These are phyloP conservation scores for Labia minor DNA, from an alignment of 2,888 invertebrate species.

Conservation along the genomic window DNA sequence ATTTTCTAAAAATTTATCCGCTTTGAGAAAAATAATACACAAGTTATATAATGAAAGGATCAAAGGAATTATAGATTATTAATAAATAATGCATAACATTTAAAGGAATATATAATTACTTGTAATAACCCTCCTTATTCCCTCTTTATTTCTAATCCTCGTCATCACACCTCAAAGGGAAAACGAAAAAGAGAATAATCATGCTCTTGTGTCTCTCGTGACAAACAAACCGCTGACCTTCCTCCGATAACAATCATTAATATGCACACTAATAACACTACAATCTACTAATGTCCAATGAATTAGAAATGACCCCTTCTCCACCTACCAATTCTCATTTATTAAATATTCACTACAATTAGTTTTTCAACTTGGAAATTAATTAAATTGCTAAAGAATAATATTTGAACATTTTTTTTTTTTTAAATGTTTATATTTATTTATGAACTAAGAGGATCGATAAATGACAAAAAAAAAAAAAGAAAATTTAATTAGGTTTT, in stretches of 20 bases:
- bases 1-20: no score
- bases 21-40: no score
- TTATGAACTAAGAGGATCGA: not conserved
- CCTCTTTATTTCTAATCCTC: no score
- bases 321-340: not conserved
- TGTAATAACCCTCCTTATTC: no score
- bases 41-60: no score
- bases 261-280: not conserved
- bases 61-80: not conserved
- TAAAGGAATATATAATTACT: no score
- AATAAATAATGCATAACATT: not conserved
- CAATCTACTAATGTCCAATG: not conserved
- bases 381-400: not conserved
- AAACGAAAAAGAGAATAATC: not conserved
- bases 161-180: not conserved
- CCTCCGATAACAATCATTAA: not conserved
- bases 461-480: not conserved
- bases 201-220: not conserved
- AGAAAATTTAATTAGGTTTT: not conserved
- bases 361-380: not conserved
- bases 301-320: not conserved
- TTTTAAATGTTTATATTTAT: not conserved
- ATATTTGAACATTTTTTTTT: no score
- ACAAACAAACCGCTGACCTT: not conserved
- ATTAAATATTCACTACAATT: not conserved